Evolutionary conservation across 2,888 invertebrate species (phyloP).

Genomic region (Steinernema carpocapsae): DNA sequence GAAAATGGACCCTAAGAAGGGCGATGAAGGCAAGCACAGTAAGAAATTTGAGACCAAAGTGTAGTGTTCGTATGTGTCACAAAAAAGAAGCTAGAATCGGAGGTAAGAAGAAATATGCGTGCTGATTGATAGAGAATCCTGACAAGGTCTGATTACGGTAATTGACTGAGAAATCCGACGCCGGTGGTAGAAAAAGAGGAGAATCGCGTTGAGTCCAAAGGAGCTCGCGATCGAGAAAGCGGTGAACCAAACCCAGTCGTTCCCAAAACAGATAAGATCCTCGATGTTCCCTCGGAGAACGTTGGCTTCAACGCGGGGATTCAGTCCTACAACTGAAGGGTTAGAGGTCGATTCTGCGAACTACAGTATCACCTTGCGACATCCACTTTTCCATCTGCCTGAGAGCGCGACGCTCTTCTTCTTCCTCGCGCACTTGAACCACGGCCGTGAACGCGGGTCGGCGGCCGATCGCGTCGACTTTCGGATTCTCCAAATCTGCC

Average conservation of each 20-base stretch:
- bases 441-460: constrained; percentile 42
- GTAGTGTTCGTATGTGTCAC: neutral
- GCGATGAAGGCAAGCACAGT: neutral
- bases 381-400: constrained; percentile 42
- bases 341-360: neutral
- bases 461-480: constrained; percentile 20
- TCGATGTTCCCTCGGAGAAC: neutral
- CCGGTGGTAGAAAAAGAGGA: neutral
- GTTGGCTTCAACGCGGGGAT: neutral
- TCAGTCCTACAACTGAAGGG: neutral
- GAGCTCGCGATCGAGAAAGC: neutral
- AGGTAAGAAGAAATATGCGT: neutral
- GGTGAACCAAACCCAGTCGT: neutral
- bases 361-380: constrained; percentile 20
- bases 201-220: neutral
- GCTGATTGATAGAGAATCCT: neutral
- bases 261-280: neutral
- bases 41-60: neutral
- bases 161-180: neutral
- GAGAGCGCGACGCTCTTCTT: constrained; percentile 41
- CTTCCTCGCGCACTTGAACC: constrained; percentile 41
- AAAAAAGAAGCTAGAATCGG: neutral
- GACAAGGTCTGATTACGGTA: neutral
- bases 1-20: neutral
- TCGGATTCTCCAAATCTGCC: neutral